Conservation (phyloP, 2,888 invertebrate genomes). For the Drosophila helvetica region DNA sequence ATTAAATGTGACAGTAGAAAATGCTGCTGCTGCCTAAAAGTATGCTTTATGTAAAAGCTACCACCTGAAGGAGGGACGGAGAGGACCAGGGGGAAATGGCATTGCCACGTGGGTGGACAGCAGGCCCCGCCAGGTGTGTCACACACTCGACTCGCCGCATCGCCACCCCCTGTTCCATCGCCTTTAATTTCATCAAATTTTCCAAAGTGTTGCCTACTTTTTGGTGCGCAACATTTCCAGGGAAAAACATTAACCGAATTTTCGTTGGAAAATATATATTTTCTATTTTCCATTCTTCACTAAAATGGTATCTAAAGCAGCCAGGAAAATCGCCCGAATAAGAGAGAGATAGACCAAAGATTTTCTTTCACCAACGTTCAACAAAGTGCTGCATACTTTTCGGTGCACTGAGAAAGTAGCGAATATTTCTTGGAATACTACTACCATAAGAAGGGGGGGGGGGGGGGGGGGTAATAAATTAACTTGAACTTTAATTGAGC, state of each 20-base stretch:
- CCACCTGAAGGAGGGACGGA: conserved; percentile 4
- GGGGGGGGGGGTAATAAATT: too few species aligned
- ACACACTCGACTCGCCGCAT: not conserved
- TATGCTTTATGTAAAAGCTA: conserved; percentile 63
- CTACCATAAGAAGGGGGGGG: too few species aligned
- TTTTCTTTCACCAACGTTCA: too few species aligned
- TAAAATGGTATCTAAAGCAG: not conserved
- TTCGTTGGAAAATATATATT: not conserved
- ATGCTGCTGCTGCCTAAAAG: conserved; percentile 66
- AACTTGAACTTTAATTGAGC: not conserved
- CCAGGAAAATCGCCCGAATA: not conserved
- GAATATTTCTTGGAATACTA: not conserved
- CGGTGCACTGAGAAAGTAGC: not conserved
- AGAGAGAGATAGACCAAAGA: too few species aligned
- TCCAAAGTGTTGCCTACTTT: conserved; percentile 30
- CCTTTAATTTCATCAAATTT: conserved; percentile 35
- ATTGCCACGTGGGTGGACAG: conserved; percentile 1
- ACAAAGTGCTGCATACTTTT: not conserved
- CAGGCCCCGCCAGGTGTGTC: not conserved
- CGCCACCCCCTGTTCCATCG: not conserved
- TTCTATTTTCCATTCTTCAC: not conserved
- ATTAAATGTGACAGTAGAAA: conserved; percentile 78
- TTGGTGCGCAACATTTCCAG: not conserved
- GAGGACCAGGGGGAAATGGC: not conserved
- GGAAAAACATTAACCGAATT: not conserved